A percentile compares a stretch with the other conserved stretches of the same genome.
Conservation (phyloP, 1,140 invertebrate species). For the Papilio polyxenes region DNA sequence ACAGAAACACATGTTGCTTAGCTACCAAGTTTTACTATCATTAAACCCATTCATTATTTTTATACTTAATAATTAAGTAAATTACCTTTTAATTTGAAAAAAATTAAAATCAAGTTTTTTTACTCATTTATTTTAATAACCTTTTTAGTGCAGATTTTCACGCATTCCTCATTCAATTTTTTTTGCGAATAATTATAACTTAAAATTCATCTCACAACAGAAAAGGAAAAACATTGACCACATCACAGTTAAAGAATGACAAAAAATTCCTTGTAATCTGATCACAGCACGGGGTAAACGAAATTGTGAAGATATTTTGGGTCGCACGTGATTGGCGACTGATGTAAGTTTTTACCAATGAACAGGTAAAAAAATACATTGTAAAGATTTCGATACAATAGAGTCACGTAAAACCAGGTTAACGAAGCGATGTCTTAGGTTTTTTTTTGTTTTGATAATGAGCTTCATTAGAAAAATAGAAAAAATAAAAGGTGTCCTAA, state of each 20-base stretch:
- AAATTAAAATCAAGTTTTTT: too few species aligned
- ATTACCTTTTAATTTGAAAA: too few species aligned
- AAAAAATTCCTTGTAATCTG: not conserved
- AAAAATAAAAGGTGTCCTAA: not conserved
- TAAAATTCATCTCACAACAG: not conserved
- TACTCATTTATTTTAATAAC: too few species aligned
- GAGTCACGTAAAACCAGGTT: not conserved
- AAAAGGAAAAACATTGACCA: conserved; percentile 7
- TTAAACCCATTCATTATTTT: too few species aligned
- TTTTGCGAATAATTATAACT: not conserved
- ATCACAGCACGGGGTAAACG: conserved; percentile 30
- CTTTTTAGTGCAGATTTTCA: too few species aligned
- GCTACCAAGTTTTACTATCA: not conserved
- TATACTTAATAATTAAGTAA: too few species aligned
- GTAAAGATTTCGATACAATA: conserved; percentile 5
- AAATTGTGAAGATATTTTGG: conserved; percentile 27
- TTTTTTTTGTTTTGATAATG: not conserved
- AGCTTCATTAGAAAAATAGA: not conserved
- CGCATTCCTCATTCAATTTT: too few species aligned
- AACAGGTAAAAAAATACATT: conserved; percentile 20
- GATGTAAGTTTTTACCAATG: conserved; percentile 2
- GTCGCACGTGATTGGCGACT: conserved; percentile 23
- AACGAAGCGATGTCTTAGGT: not conserved
- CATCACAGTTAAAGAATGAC: conserved; percentile 1
- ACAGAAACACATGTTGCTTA: not conserved